Evolutionary conservation across 37 sponge, comb jelly and placozoan genomes (phyloP), one percentile per base, ranked within the genome.

Genomic region (Spongia lamella): DNA sequence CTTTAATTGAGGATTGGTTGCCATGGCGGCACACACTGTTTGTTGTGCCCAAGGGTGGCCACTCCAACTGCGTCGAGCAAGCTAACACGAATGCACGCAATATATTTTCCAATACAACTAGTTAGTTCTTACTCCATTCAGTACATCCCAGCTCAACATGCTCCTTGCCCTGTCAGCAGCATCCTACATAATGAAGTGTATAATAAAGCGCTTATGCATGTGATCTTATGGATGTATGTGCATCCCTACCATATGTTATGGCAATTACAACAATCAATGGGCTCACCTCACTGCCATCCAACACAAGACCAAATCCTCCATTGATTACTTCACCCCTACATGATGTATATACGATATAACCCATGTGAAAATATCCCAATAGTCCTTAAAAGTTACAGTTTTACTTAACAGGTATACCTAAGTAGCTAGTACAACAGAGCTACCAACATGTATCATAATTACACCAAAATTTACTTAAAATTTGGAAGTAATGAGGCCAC

Each of bases 251-350:
- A 43, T 43, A 43, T 43, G n/a, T n/a, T n/a, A n/a, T 43, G 9
- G 47, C 7, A 9, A 43, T 5, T 21, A 61, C 16, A n/a, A n/a
- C n/a, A n/a, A n/a, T n/a, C 38, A 6, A 66, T 5, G 0, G 5
- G 1, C 61, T 56, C 70, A 92, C 96, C 72, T 91, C 83, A 35
- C 85, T 71, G 33, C 98, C 98, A 79, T 97, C 98, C 60, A 97
- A 70, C 29, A 97, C 80, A 40, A 97, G 75, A 26, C 98, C 98
- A 86, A 97, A 97, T 15, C 98, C 98, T 38, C 98, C 98, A 83
- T 97, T 97, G 53, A 92, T 86, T 32, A 97, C 98, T 68, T 97
- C 95, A 32, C 92, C 92, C 90, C 90, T 93, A 58, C 27, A 66
- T 5, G 19, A 20, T n/a, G n/a, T n/a, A n/a, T n/a, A n/a, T n/a